Conservation (phyloP, 2,113 vertebrate species). For the Eurystomus gularis region DNA sequence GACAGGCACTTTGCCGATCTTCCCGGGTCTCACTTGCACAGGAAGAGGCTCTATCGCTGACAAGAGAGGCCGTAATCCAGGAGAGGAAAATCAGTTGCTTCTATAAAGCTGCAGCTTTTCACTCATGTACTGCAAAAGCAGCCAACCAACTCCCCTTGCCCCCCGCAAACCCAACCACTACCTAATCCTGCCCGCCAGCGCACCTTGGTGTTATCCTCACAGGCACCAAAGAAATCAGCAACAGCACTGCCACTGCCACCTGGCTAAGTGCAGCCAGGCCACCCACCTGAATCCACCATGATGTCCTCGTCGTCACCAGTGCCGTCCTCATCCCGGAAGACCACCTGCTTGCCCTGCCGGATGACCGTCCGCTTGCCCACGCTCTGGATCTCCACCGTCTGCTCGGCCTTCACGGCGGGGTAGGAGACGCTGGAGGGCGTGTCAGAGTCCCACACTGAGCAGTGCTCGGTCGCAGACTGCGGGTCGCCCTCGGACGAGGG, state of each 20-base stretch:
- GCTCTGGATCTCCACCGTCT: constrained; percentile 74
- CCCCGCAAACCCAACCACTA: rapidly evolving
- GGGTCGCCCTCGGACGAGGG: constrained; percentile 63
- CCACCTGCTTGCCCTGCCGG: constrained; percentile 96
- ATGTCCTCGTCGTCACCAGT: constrained; percentile 95
- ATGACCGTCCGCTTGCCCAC: constrained; percentile 90
- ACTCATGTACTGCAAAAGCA: not conserved
- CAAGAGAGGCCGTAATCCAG: not conserved
- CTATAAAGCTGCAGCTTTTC: not conserved
- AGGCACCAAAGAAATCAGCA: rapidly evolving
- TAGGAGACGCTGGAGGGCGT: constrained; percentile 70
- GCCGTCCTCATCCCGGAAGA: constrained; percentile 93
- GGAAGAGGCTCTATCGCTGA: not conserved
- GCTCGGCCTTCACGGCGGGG: constrained; percentile 22
- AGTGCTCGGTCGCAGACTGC: constrained; percentile 52
- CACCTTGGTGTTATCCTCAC: rapidly evolving
- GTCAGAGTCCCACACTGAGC: constrained; percentile 77
- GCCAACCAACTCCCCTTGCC: not conserved
- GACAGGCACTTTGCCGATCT: not conserved
- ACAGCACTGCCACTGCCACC: rapidly evolving
- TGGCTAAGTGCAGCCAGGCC: not conserved
- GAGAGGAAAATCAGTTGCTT: not conserved
- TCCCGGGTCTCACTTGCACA: not conserved
- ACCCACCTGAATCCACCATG: constrained; percentile 95
- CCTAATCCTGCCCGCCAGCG: not conserved